Conservation (phyloP, 2,888 invertebrate species). For the Ischnus inquisitorius region DNA sequence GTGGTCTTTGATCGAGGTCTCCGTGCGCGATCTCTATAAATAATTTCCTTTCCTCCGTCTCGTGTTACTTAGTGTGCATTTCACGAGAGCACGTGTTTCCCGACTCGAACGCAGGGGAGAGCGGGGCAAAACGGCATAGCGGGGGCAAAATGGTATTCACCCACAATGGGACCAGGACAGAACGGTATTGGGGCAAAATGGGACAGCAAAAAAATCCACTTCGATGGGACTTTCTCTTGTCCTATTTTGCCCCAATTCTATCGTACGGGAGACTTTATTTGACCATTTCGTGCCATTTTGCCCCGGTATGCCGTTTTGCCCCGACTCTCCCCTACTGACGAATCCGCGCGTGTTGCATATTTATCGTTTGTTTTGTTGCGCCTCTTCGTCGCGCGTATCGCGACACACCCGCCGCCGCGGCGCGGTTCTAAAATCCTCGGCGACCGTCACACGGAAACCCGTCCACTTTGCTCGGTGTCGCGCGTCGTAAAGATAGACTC, state of each 20-base stretch:
- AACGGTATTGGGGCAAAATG: too few species aligned
- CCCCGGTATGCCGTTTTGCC: too few species aligned
- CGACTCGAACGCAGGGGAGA: constrained; percentile 30
- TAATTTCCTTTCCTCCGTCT: constrained; percentile 19
- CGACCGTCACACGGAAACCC: constrained; percentile 25
- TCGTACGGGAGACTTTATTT: too few species aligned
- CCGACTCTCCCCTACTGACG: constrained; percentile 51
- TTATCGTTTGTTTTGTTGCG: constrained; percentile 7
- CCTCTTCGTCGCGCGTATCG: background rate
- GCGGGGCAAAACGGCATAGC: too few species aligned
- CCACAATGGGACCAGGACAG: too few species aligned
- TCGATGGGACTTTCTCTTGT: too few species aligned
- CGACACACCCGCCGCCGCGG: constrained; percentile 34
- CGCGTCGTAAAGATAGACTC: constrained; percentile 45
- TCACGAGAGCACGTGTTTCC: constrained; percentile 61
- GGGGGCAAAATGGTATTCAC: too few species aligned
- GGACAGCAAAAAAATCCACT: too few species aligned
- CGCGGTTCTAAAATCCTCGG: background rate
- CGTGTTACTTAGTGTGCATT: constrained; percentile 32
- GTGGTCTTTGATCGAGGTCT: constrained; percentile 43
- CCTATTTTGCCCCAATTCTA: too few species aligned
- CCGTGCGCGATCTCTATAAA: constrained; percentile 56
- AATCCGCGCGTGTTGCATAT: constrained; percentile 45
- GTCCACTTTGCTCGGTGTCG: constrained; percentile 19
- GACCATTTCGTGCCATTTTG: too few species aligned